These are phyloP conservation scores for Isotomurus palustris DNA, from an alignment of 2,888 invertebrate species.

Conservation along the genomic window DNA sequence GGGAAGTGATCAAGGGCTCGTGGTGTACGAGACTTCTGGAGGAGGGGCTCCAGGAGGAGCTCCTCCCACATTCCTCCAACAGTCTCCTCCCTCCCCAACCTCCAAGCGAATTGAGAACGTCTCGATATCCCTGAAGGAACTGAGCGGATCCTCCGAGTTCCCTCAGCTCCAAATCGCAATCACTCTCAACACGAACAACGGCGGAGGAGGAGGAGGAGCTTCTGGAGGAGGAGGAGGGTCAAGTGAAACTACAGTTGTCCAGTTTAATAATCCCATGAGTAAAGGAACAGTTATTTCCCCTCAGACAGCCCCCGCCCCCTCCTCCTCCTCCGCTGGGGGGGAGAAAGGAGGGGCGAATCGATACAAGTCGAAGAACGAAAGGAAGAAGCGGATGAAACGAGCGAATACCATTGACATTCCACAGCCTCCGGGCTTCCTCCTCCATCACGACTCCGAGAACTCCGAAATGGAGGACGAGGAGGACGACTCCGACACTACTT, in stretches of 20 bases:
- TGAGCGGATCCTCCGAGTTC: slow-evolving; percentile 40
- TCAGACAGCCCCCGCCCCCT: background rate
- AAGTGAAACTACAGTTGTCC: background rate
- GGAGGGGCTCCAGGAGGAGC: background rate
- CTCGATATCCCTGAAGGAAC: slow-evolving; percentile 44
- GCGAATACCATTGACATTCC: slow-evolving; percentile 87
- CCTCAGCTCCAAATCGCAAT: slow-evolving; percentile 46
- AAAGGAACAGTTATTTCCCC: background rate
- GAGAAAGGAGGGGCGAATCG: slow-evolving; percentile 28
- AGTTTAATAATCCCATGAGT: no score
- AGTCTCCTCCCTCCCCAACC: slow-evolving; percentile 13
- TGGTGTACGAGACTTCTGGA: slow-evolving; percentile 5
- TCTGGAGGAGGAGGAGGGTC: background rate
- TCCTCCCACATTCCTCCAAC: background rate
- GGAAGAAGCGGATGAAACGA: slow-evolving; percentile 74
- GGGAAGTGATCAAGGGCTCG: slow-evolving; percentile 20
- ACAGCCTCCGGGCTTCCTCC: slow-evolving; percentile 58
- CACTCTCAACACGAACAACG: slow-evolving; percentile 43
- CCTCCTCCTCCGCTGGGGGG: slow-evolving; percentile 1
- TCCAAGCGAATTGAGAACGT: slow-evolving; percentile 44
- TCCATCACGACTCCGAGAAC: slow-evolving; percentile 48
- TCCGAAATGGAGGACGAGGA: slow-evolving; percentile 55
- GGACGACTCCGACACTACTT: slow-evolving; percentile 43
- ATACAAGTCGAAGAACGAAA: slow-evolving; percentile 51
- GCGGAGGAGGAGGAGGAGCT: slow-evolving; percentile 1